These are phyloP conservation scores for Manis pentadactyla DNA, from an alignment of 2,797 vertebrate genomes.

Conservation along the genomic window DNA sequence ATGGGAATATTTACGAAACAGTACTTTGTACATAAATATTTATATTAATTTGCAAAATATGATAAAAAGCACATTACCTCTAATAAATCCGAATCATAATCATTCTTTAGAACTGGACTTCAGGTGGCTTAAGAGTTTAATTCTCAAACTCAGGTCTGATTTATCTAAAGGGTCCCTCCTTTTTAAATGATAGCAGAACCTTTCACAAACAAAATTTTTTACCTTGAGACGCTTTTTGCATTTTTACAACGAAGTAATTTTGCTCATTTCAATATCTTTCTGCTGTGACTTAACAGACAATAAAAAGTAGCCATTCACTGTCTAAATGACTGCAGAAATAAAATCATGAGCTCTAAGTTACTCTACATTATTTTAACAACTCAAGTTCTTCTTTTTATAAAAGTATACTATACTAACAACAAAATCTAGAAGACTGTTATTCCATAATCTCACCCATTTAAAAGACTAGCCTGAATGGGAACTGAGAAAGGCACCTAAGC, in stretches of 20 bases:
- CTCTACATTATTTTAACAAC: conserved; percentile 16
- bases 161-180: background rate
- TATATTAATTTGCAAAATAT: conserved; percentile 25
- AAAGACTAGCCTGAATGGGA: background rate
- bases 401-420: background rate
- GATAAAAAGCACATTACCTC: background rate
- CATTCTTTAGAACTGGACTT: conserved; percentile 31
- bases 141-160: conserved; percentile 15
- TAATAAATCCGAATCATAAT: conserved; percentile 36
- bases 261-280: background rate
- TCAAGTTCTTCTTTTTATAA: background rate
- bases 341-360: background rate
- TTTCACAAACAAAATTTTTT: background rate
- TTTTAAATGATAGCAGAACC: background rate
- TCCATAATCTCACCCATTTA: background rate
- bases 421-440: background rate
- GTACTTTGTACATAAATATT: background rate
- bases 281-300: conserved; percentile 27
- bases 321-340: conserved; percentile 49
- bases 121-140: conserved; percentile 31
- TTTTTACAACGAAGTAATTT: conserved; percentile 58
- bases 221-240: conserved; percentile 22
- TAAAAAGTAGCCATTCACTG: background rate
- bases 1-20: conserved; percentile 2
- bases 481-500: background rate